Base-by-base conservation (phyloP, 2,797 vertebrate species). In the Bryconaethiops microstoma region DNA sequence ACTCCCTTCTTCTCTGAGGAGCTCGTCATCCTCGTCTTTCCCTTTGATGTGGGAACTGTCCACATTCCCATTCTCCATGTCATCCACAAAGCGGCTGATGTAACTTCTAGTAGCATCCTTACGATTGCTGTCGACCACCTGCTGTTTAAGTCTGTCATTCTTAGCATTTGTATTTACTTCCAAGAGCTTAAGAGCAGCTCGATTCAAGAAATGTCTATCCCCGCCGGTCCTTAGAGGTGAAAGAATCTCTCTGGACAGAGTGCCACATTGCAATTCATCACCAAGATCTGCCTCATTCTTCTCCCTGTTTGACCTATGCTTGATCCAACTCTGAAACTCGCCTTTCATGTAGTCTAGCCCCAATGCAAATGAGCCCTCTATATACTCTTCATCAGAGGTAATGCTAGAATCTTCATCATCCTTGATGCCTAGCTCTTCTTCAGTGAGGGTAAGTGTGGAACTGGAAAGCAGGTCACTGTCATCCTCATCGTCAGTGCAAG, bases 391-490 rank as follows among this genome's bases (percentile, higher is more conserved):
- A 10, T 95, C 95, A 0, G 96, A 95, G 78, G 95, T 95, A 74
- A 94, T 94, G 87, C 96, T 94, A 78, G 95, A 96, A 79, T 96
- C 95, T 71, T 95, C 96, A 0, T 94, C 96, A 54, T 96, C 95
- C 74, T 97, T 96, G 63, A 96, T 89, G 29, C 97, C 95, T 0
- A 97, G 92, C 86, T 99, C 98, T 91, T 99, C 98, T 91, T 99
- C 98, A 0, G 97, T 99, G 85, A 99, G 94, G 0, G 97, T 99
- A 77, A 99, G 96, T 0, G 97, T 99, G 70, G 98, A 99, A 90
- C 97, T 98, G 29, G 98, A 99, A 81, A 99, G 94, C 69, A 99
- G 95, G 90, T 99, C 98, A 63, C 97, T 97, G 87, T 98, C 96
- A 55, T 99, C 97, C 89, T 99, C 97, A 1, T 95, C 97, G 63